phyloP scores from a whole-genome alignment of 2,888 invertebrate species.

The Ceriagrion tenellum region DNA sequence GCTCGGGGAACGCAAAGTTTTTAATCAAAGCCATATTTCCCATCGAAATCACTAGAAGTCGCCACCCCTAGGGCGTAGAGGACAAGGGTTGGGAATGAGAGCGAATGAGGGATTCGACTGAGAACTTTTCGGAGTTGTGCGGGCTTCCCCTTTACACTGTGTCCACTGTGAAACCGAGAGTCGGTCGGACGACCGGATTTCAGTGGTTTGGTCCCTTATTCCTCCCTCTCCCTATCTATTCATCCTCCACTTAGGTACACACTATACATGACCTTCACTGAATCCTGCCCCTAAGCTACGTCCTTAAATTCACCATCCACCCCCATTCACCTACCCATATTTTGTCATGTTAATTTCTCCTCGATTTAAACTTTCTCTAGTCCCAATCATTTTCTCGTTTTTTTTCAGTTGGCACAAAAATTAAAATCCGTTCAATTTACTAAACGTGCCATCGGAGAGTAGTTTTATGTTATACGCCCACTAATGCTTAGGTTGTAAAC shows the following conservation, averaged over 20 bases:
- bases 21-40: neutral
- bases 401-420: too few relatives aligned
- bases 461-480: too few relatives aligned
- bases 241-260: neutral
- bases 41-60: neutral
- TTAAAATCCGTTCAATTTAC: too few relatives aligned
- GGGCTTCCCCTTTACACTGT: neutral
- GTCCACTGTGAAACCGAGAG: conserved; percentile 41
- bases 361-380: too few relatives aligned
- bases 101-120: neutral
- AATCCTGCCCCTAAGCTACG: too few relatives aligned
- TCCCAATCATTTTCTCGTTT: too few relatives aligned
- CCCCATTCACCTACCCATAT: too few relatives aligned
- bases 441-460: too few relatives aligned
- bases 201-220: neutral
- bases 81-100: neutral
- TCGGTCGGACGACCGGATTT: conserved; percentile 14
- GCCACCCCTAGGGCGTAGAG: neutral
- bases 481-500: too few relatives aligned
- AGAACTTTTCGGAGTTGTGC: neutral
- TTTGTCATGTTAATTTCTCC: too few relatives aligned
- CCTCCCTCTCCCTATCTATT: neutral
- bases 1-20: neutral
- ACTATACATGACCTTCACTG: too few relatives aligned
- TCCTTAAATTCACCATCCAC: too few relatives aligned